phyloP scores from a whole-genome alignment of 2,888 invertebrate genomes.

The Baccha elongata region DNA sequence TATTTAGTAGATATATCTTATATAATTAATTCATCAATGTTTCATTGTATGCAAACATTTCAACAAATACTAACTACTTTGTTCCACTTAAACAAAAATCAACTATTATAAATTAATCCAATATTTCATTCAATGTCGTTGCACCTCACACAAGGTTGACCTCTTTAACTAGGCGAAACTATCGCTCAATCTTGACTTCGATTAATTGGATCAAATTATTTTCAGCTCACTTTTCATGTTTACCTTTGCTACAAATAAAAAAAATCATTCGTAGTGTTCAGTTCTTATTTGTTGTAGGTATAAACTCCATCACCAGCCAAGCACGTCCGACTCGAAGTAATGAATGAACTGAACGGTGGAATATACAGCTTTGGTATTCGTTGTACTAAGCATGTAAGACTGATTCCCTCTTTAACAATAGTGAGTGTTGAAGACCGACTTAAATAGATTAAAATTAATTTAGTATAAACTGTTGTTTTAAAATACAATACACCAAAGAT shows the following conservation, averaged over 20 bases:
- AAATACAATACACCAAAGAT: not conserved
- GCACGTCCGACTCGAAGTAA: not conserved
- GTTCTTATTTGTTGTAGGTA: not conserved
- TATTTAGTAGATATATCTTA: no score
- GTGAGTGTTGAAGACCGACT: not conserved
- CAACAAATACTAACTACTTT: not conserved
- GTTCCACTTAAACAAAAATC: constrained; percentile 28
- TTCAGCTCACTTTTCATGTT: constrained; percentile 50
- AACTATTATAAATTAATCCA: constrained; percentile 36
- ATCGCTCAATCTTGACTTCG: constrained; percentile 67
- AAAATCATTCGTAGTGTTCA: not conserved
- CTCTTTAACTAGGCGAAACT: constrained; percentile 56
- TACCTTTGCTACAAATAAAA: constrained; percentile 7
- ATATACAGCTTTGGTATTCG: not conserved
- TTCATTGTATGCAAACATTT: not conserved
- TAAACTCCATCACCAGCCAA: not conserved
- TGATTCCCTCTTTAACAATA: not conserved
- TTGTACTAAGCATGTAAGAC: no score
- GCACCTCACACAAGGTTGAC: constrained; percentile 56
- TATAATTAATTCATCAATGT: no score
- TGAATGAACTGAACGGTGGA: not conserved
- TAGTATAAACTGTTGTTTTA: not conserved
- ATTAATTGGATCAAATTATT: constrained; percentile 69
- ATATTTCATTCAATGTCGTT: constrained; percentile 51
- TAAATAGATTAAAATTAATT: not conserved